Evolutionary conservation across 1,140 invertebrate genomes (phyloP).

Genomic region (Drosophila sucinea): DNA sequence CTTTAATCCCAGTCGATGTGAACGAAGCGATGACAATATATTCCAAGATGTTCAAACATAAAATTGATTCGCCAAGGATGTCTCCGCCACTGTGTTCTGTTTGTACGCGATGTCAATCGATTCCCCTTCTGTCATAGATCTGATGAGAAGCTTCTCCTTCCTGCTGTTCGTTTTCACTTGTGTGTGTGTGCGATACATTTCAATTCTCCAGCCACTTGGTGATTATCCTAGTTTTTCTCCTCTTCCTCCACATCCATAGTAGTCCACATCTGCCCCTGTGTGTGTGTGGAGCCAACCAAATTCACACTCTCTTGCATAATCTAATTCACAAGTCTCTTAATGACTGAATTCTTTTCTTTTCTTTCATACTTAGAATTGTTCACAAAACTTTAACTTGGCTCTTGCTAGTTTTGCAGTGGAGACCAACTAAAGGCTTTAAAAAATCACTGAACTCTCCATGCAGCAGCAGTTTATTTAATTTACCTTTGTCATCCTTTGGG

Average conservation of each 20-base stretch:
- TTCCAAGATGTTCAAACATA: not conserved
- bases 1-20: too few species aligned
- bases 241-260: not conserved
- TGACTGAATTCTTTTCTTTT: slow-evolving; percentile 22
- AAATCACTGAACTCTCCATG: slow-evolving; percentile 46
- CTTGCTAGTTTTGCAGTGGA: slow-evolving; percentile 52
- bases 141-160: not conserved
- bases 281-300: slow-evolving; percentile 59
- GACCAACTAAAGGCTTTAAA: slow-evolving; percentile 36
- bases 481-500: slow-evolving; percentile 83
- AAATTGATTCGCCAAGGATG: not conserved
- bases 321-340: slow-evolving; percentile 40
- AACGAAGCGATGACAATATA: too few species aligned
- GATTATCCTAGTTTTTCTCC: not conserved
- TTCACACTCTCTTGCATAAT: slow-evolving; percentile 75
- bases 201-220: not conserved
- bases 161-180: not conserved
- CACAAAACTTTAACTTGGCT: slow-evolving; percentile 42
- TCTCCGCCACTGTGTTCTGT: not conserved
- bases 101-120: not conserved
- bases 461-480: slow-evolving; percentile 54
- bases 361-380: slow-evolving; percentile 30
- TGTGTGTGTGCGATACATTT: too few species aligned
- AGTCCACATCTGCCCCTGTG: not conserved
- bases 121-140: not conserved